phyloP scores from a whole-genome alignment of 2,888 invertebrate genomes.

The Xestoiulus laeticollis region DNA sequence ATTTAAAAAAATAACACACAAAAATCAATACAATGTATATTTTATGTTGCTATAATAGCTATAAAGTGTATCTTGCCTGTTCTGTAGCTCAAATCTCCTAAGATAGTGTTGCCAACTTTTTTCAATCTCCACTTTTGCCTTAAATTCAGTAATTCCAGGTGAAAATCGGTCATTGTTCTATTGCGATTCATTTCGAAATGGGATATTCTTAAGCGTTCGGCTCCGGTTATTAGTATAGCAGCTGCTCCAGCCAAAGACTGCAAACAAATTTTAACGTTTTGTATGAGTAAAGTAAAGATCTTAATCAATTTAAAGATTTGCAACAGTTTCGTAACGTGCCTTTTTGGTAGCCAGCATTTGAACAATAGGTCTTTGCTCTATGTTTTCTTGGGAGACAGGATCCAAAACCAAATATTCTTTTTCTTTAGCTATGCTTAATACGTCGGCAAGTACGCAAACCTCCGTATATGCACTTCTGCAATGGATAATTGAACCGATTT shows the following conservation, averaged over 20 bases:
- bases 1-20: slow-evolving; percentile 10
- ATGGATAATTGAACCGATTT: neutral
- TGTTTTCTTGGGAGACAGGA: slow-evolving; percentile 83
- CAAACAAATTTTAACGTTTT: slow-evolving; percentile 39
- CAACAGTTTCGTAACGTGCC: slow-evolving; percentile 61
- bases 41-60: neutral
- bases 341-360: slow-evolving; percentile 94
- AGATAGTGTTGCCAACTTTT: slow-evolving; percentile 92
- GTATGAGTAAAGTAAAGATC: neutral
- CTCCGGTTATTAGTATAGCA: slow-evolving; percentile 82
- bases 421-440: slow-evolving; percentile 89
- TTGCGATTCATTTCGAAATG: slow-evolving; percentile 75
- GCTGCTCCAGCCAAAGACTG: slow-evolving; percentile 85
- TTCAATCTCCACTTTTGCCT: slow-evolving; percentile 96
- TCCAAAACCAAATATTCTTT: slow-evolving; percentile 94
- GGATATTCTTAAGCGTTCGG: slow-evolving; percentile 83
- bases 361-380: slow-evolving; percentile 85
- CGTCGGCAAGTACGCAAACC: slow-evolving; percentile 90
- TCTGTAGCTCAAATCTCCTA: slow-evolving; percentile 94
- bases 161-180: slow-evolving; percentile 83
- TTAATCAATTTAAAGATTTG: neutral
- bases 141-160: slow-evolving; percentile 86
- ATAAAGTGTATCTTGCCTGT: slow-evolving; percentile 69
- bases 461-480: slow-evolving; percentile 84
- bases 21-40: too few species aligned